Evolutionary conservation across 2,113 vertebrate species (phyloP).

Genomic region (Anoplopoma fimbria): DNA sequence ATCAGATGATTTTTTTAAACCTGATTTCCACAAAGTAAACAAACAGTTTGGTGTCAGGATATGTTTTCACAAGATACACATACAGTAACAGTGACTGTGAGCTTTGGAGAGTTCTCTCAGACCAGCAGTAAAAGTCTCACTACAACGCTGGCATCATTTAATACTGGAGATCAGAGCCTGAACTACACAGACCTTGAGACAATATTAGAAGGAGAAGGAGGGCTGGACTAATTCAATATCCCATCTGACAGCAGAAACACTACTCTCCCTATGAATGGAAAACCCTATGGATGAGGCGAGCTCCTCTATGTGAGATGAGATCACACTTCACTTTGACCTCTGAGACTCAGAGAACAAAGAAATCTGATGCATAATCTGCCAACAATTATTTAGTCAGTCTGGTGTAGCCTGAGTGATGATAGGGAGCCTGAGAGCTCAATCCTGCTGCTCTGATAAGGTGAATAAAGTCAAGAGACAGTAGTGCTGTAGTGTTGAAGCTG

Average conservation of each 20-base stretch:
- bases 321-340: conserved; percentile 59
- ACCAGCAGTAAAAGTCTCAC: conserved; percentile 15
- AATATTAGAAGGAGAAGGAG: conserved; percentile 22
- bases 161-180: conserved; percentile 32
- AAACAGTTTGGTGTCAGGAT: conserved; percentile 13
- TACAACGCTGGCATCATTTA: conserved; percentile 12
- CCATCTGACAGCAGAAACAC: conserved; percentile 43
- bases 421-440: conserved; percentile 9
- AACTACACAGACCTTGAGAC: conserved; percentile 28
- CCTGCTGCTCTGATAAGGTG: conserved; percentile 20
- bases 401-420: conserved; percentile 26
- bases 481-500: neutral
- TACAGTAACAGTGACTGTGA: conserved; percentile 4
- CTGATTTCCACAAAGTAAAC: conserved; percentile 22
- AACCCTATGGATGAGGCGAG: conserved; percentile 37
- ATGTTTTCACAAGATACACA: conserved; percentile 14
- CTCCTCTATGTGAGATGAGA: conserved; percentile 33
- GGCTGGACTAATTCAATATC: conserved; percentile 59
- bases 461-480: conserved; percentile 26
- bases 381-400: conserved; percentile 29
- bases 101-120: conserved; percentile 7
- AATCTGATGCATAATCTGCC: conserved; percentile 41
- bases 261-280: conserved; percentile 49
- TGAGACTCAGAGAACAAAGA: conserved; percentile 47
- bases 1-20: conserved; percentile 40